Evolutionary conservation across 2,888 invertebrate species (phyloP), one percentile per base, ranked within the genome.

Genomic region (Cacoxenus indagator): DNA sequence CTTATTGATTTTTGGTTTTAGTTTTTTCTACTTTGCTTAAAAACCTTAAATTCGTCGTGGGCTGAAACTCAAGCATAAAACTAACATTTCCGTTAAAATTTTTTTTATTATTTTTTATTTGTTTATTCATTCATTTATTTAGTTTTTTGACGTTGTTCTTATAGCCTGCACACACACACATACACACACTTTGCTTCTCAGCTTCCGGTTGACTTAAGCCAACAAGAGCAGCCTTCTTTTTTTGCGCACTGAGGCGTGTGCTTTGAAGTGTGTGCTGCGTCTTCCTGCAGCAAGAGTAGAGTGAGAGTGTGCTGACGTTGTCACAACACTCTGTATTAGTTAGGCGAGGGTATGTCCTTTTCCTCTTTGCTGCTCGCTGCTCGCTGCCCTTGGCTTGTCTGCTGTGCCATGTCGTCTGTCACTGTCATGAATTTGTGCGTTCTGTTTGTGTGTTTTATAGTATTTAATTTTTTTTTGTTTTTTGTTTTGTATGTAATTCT

Each of bases 371-470:
- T 29, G 27, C 31, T 17, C 17, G 37, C 14, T 37, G 37, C 5
- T 9, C 5, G 37, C 51, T 51, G 37, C 4, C 61, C n/a, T 14
- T 37, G 4, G 17, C 26, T 46, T 57, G 22, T 43, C 57, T 51
- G 64, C 17, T 46, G n/a, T n/a, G 29, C 55, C 37, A 70, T 72
- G 65, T 73, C 76, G 71, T 77, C 72, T 79, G 72, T 76, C 82
- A 83, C 73, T 83, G 83, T 78, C 83, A 81, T 76, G 27, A 78
- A 75, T 74, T 73, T 74, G 22, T 66, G 65, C 65, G 64, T 66
- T 65, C 57, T 70, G 62, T 71, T 68, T 11, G 37, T 54, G 6
- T 19, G 51, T 72, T 31, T 31, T 67, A 74, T 73, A 71, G 72
- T 73, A 73, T 75, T 76, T 72, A 72, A 70, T 71, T 64, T 55